Percentiles rank a stretch among this genome's conserved stretches.
Conservation (phyloP, 2,888 invertebrate species). For the Phyllotreta striolata region DNA sequence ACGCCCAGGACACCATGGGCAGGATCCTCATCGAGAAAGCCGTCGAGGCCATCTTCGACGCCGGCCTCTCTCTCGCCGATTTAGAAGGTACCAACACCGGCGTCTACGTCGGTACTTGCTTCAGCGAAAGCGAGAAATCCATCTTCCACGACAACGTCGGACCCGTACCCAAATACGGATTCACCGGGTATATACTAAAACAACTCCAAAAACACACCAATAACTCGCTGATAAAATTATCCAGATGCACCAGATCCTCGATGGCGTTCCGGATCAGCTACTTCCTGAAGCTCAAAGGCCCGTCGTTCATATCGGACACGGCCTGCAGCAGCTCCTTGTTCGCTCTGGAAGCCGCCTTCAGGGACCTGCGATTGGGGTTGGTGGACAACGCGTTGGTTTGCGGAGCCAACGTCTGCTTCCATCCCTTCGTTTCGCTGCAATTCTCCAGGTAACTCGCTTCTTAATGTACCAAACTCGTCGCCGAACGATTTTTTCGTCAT, state of each 20-base stretch:
- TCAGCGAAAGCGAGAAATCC: slow-evolving; percentile 79
- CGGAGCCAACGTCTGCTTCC: slow-evolving; percentile 84
- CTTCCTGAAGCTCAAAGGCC: slow-evolving; percentile 86
- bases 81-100: slow-evolving; percentile 78
- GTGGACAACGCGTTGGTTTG: slow-evolving; percentile 92
- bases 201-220: neutral
- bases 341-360: slow-evolving; percentile 84
- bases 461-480: neutral
- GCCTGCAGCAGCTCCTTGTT: slow-evolving; percentile 95
- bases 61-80: slow-evolving; percentile 73
- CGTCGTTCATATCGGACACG: slow-evolving; percentile 88
- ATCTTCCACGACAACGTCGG: slow-evolving; percentile 77
- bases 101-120: slow-evolving; percentile 81
- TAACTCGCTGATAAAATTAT: slow-evolving; percentile 16
- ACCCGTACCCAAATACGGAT: slow-evolving; percentile 62
- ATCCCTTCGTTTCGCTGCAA: slow-evolving; percentile 88
- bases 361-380: slow-evolving; percentile 77
- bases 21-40: slow-evolving; percentile 68
- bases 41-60: slow-evolving; percentile 69
- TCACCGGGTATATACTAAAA: slow-evolving; percentile 62
- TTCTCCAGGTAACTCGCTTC: slow-evolving; percentile 71
- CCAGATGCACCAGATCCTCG: slow-evolving; percentile 77
- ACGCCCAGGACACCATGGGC: slow-evolving; percentile 66
- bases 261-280: slow-evolving; percentile 91
- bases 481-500: slow-evolving; percentile 9